Conservation (phyloP, 2,113 vertebrate genomes). For the Numenius arquata region DNA sequence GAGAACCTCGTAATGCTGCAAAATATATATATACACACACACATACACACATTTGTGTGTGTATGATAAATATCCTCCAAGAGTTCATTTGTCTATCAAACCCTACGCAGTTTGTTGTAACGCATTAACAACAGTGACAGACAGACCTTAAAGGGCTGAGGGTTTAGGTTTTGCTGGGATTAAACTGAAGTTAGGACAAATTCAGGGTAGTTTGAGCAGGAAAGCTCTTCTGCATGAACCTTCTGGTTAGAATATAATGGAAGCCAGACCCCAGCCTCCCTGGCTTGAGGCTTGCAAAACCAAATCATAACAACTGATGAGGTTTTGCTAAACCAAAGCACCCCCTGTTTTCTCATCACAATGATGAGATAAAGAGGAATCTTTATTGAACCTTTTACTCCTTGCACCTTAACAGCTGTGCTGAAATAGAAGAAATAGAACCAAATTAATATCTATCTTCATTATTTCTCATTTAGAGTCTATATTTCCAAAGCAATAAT, state of each 20-base stretch:
- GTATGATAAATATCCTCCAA: not conserved
- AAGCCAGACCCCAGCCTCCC: constrained; percentile 31
- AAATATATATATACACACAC: not conserved
- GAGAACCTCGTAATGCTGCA: not conserved
- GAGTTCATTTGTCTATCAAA: not conserved
- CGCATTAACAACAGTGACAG: not conserved
- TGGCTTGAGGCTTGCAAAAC: constrained; percentile 8
- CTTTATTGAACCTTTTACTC: not conserved
- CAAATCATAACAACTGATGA: constrained; percentile 22
- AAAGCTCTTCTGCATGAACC: not conserved
- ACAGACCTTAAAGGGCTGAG: not conserved
- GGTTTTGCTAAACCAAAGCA: constrained; percentile 23
- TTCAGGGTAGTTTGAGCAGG: not conserved
- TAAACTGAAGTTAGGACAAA: constrained; percentile 11
- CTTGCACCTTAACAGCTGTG: not conserved
- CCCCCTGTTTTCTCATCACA: not conserved
- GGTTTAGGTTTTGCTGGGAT: constrained; percentile 3
- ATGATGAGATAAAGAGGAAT: not conserved
- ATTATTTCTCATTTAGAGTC: not conserved
- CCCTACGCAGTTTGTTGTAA: not conserved
- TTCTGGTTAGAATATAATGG: constrained; percentile 23
- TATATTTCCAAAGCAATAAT: not conserved
- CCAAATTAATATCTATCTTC: not conserved
- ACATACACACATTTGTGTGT: not conserved
- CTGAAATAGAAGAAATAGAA: not conserved